A percentile compares a stretch with the other conserved stretches of the same genome.
These are phyloP conservation scores for Montipora efflorescens DNA, from an alignment of 64 coral and sea anemone genomes.

Conservation along the genomic window DNA sequence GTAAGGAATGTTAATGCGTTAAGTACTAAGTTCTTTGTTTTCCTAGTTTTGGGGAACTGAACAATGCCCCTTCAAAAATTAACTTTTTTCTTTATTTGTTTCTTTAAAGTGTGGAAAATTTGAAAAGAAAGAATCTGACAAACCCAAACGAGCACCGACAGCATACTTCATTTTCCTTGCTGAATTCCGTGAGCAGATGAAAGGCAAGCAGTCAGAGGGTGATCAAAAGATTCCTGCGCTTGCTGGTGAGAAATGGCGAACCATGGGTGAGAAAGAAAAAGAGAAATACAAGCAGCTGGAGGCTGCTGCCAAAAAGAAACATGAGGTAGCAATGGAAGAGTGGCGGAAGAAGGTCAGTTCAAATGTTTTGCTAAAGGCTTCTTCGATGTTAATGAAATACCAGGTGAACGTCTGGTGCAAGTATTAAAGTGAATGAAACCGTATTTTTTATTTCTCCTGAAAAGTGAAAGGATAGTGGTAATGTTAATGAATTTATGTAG, in stretches of 20 bases:
- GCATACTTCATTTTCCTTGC: slow-evolving; percentile 93
- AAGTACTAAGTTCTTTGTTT: no score
- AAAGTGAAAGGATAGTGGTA: no score
- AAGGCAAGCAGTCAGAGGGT: slow-evolving; percentile 16
- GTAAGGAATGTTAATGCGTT: no score
- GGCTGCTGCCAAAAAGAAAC: slow-evolving; percentile 75
- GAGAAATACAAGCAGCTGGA: slow-evolving; percentile 72
- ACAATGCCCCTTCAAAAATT: neutral
- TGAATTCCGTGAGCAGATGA: slow-evolving; percentile 83
- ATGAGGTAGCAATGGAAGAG: slow-evolving; percentile 75
- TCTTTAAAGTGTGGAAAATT: slow-evolving; percentile 59
- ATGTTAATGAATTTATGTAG: no score
- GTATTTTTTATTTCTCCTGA: no score
- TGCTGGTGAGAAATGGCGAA: slow-evolving; percentile 96
- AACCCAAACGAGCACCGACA: slow-evolving; percentile 87
- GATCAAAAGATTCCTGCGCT: slow-evolving; percentile 83
- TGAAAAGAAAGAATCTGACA: slow-evolving; percentile 80
- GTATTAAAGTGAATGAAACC: no score
- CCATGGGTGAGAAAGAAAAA: slow-evolving; percentile 78
- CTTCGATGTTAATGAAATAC: no score
- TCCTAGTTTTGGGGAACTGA: no score
- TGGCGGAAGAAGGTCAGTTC: slow-evolving; percentile 81
- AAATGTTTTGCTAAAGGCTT: neutral
- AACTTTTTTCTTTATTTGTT: neutral
- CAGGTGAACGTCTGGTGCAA: no score